Evolutionary conservation across 2,113 vertebrate genomes (phyloP).

Genomic region (Anoplopoma fimbria): DNA sequence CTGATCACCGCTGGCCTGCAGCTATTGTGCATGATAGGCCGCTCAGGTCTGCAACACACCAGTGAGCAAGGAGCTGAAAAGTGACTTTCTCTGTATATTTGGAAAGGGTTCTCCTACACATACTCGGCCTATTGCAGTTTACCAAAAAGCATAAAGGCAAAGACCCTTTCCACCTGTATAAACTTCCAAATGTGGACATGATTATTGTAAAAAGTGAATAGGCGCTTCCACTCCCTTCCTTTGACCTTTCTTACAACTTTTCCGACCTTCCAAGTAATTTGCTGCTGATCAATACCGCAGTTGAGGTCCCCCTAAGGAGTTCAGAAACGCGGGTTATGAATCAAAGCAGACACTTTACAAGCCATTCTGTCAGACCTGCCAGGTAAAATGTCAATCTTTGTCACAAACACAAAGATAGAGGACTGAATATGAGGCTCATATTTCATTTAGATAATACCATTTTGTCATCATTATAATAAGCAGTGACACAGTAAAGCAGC

Average conservation of each 20-base stretch:
- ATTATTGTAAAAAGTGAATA: conserved; percentile 50
- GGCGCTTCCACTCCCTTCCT: conserved; percentile 14
- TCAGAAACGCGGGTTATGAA: conserved; percentile 25
- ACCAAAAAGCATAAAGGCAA: conserved; percentile 21
- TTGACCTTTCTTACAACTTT: conserved; percentile 32
- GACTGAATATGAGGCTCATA: conserved; percentile 14
- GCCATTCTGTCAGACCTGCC: neutral
- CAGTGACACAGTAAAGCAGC: conserved; percentile 33
- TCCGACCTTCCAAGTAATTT: conserved; percentile 39
- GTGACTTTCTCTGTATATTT: conserved; percentile 56
- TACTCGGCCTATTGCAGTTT: conserved; percentile 37
- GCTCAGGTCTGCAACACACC: conserved; percentile 9
- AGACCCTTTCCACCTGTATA: conserved; percentile 54
- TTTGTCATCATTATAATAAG: conserved; percentile 46
- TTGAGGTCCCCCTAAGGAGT: conserved; percentile 12
- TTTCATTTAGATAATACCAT: conserved; percentile 41
- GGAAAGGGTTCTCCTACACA: conserved; percentile 52
- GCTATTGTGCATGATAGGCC: conserved; percentile 15
- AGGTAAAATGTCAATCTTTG: conserved; percentile 36
- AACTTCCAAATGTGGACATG: conserved; percentile 53
- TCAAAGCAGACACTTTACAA: conserved; percentile 32
- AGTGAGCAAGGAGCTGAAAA: conserved; percentile 39
- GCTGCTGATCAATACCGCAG: conserved; percentile 27
- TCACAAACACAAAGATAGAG: conserved; percentile 9
- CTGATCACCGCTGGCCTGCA: conserved; percentile 27